A percentile compares a stretch with the other conserved stretches of the same genome.
Evolutionary conservation across 2,797 vertebrate species (phyloP).

Genomic region (Siniperca undulata): DNA sequence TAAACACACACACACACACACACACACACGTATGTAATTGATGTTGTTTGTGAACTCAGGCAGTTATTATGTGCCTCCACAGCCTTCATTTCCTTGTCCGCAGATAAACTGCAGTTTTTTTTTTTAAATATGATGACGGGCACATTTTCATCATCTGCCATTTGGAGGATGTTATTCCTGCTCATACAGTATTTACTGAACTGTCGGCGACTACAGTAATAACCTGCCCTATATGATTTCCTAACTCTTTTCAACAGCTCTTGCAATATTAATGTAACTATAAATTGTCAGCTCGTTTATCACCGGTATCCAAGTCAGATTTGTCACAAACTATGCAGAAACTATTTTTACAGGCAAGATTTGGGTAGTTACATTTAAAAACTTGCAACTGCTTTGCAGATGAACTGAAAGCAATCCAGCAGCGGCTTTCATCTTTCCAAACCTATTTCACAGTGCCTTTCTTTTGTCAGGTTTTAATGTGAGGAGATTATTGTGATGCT

Average conservation of each 20-base stretch:
- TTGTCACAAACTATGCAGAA: not conserved
- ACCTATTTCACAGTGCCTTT: conserved; percentile 23
- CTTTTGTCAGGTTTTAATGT: conserved; percentile 44
- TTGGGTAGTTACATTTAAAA: not conserved
- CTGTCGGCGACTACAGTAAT: not conserved
- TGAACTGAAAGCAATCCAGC: not conserved
- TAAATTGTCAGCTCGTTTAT: not conserved
- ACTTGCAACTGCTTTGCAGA: conserved; percentile 16
- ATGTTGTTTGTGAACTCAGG: conserved; percentile 31
- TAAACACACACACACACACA: conserved; percentile 20
- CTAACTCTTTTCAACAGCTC: conserved; percentile 4
- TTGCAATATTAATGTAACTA: conserved; percentile 27
- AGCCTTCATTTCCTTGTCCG: not conserved
- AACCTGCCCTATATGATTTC: conserved; percentile 6
- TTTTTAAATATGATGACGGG: not conserved
- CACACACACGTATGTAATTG: conserved; percentile 23
- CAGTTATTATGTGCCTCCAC: conserved; percentile 4
- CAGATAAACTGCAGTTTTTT: not conserved
- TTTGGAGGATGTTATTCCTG: conserved; percentile 20
- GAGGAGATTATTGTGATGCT: conserved; percentile 64
- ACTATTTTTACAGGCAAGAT: not conserved
- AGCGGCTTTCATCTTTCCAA: conserved; percentile 15
- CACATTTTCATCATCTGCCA: conserved; percentile 12
- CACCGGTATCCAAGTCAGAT: not conserved
- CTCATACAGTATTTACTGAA: conserved; percentile 13